phyloP scores from a whole-genome alignment of 2,113 vertebrate genomes.

The Apaloderma vittatum region DNA sequence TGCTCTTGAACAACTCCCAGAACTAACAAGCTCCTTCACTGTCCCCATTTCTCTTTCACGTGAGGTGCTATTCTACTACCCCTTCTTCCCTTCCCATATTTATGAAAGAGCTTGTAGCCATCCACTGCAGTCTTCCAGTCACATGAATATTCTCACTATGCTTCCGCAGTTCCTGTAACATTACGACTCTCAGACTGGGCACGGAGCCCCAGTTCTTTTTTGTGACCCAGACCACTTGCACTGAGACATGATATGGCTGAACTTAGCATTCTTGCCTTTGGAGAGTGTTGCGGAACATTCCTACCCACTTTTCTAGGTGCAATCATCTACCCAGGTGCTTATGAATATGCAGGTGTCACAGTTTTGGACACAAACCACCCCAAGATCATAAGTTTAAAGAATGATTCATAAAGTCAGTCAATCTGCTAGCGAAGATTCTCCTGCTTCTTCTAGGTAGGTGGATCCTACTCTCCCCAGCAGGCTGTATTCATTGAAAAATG shows the following conservation, averaged over 20 bases:
- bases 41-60: background rate
- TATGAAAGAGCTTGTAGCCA: background rate
- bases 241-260: background rate
- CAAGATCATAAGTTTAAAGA: background rate
- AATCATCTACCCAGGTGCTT: background rate
- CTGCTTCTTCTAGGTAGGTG: background rate
- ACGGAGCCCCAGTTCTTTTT: background rate
- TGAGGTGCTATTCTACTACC: background rate
- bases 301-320: background rate
- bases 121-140: background rate
- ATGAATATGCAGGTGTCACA: background rate
- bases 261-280: background rate
- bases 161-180: background rate
- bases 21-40: background rate
- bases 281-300: background rate
- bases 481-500: background rate
- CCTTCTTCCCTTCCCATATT: background rate
- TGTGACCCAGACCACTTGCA: background rate
- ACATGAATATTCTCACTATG: background rate
- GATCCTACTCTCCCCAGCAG: background rate
- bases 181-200: background rate
- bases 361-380: background rate
- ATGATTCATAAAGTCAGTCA: background rate
- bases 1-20: background rate
- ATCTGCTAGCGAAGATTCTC: background rate